Evolutionary conservation across 2,888 invertebrate genomes (phyloP), one percentile per base, ranked within the genome.

Genomic region (Chrysina gloriosa): DNA sequence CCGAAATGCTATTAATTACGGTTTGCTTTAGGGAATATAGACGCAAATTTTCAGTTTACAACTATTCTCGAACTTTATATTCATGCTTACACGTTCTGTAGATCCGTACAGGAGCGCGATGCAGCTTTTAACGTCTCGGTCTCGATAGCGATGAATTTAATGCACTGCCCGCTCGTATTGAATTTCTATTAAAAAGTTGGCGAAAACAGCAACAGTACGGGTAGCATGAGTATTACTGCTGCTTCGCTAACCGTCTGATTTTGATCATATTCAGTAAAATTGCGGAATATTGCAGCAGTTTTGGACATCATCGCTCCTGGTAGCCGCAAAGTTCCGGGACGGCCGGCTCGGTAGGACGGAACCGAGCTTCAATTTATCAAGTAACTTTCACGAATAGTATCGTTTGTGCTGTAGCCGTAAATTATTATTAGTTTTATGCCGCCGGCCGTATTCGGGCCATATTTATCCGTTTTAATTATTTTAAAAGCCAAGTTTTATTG

Each of bases 401-500:
- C 36, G 36, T 7, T 19, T 4, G 19, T 50, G 16, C 16, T 4
- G 56, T 23, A n/a, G 21, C 36, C 21, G 34, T 56, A 56, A 56
- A 56, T 56, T 56, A 56, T 56, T 56, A 56, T 56, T 36, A 56
- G 56, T 56, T 56, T 36, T 56, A 34, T 29, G 19, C n/a, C 9
- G 36, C 21, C n/a, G 6, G 36, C 23, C 34, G 36, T 34, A 34
- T 19, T 54, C 21, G 9, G 7, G 34, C 21, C 34, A 14, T 36
- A 56, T 56, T 36, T 56, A 56, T 56, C 56, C 36, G 21, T 34
- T 56, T 56, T 56, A 56, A 56, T 56, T 56, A 56, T 56, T 56
- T 56, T 56, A 56, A 56, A 56, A 56, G 56, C 56, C 56, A 34
- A 36, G 56, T 56, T 56, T 56, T 56, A 56, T 36, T 56, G 56